Evolutionary conservation across 2,888 invertebrate genomes (phyloP).

Genomic region (Tiphia femorata): DNA sequence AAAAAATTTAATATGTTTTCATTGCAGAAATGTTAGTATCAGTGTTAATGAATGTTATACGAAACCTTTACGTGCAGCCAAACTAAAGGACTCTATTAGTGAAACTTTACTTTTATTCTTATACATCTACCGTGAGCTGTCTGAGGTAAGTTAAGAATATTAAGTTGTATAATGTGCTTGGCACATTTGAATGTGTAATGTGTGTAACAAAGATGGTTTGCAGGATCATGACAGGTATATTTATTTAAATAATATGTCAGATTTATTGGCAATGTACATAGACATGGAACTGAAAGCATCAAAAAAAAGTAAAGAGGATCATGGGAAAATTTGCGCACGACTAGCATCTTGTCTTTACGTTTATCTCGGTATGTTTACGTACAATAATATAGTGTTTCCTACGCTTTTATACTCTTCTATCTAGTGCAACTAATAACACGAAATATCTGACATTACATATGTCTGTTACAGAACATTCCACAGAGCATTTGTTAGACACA

Average conservation of each 20-base stretch:
- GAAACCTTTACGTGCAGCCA: conserved; percentile 63
- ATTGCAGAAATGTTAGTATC: conserved; percentile 65
- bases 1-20: conserved; percentile 14
- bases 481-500: conserved; percentile 62
- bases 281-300: conserved; percentile 69
- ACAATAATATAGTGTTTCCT: neutral
- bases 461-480: conserved; percentile 60
- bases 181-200: neutral
- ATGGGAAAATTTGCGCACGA: conserved; percentile 57
- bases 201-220: conserved; percentile 31
- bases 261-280: conserved; percentile 67
- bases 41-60: conserved; percentile 64
- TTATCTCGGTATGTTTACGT: conserved; percentile 56
- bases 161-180: neutral
- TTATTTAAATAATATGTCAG: conserved; percentile 68
- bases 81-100: conserved; percentile 65
- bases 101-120: conserved; percentile 66
- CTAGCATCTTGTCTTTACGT: conserved; percentile 58
- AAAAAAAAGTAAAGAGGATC: conserved; percentile 56
- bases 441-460: neutral
- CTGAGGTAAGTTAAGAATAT: conserved; percentile 55
- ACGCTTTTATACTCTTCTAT: neutral
- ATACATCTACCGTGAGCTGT: conserved; percentile 63
- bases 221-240: conserved; percentile 61
- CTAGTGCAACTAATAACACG: neutral